These are phyloP conservation scores for Otus sunia DNA, from an alignment of 2,113 vertebrate genomes.

Conservation along the genomic window DNA sequence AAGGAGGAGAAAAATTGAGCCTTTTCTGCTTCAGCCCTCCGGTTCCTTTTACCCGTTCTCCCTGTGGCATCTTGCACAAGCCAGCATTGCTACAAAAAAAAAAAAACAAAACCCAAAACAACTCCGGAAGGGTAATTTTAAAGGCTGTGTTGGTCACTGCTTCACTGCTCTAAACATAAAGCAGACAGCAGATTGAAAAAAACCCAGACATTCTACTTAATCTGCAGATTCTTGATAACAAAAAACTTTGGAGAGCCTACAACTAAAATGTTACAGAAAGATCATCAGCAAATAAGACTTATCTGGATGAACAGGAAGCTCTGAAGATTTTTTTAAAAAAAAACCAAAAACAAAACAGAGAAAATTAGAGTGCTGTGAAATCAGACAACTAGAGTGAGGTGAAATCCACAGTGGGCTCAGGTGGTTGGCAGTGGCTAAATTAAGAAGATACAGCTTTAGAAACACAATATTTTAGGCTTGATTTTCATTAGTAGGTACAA, in stretches of 20 bases:
- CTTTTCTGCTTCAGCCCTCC: background rate
- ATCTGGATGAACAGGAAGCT: background rate
- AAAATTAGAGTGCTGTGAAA: background rate
- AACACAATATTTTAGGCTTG: background rate
- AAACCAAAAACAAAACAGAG: no score
- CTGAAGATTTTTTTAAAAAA: background rate
- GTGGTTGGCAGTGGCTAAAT: background rate
- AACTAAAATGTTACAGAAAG: background rate
- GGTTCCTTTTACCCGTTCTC: background rate
- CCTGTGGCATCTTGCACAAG: rapidly evolving
- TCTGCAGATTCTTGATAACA: background rate
- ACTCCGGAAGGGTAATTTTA: background rate
- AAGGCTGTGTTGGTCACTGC: background rate
- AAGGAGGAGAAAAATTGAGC: background rate
- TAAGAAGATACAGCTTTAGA: background rate
- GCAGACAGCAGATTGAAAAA: background rate
- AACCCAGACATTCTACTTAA: background rate
- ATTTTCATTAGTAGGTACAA: background rate
- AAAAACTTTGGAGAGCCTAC: background rate
- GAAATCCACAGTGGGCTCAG: background rate
- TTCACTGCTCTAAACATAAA: background rate
- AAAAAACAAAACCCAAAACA: no score
- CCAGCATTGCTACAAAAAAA: background rate
- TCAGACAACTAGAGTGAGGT: background rate
- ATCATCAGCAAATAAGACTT: background rate